Evolutionary conservation across 2,797 vertebrate genomes (phyloP), one percentile per base, ranked within the genome.

Genomic region (Clarias pachynema): DNA sequence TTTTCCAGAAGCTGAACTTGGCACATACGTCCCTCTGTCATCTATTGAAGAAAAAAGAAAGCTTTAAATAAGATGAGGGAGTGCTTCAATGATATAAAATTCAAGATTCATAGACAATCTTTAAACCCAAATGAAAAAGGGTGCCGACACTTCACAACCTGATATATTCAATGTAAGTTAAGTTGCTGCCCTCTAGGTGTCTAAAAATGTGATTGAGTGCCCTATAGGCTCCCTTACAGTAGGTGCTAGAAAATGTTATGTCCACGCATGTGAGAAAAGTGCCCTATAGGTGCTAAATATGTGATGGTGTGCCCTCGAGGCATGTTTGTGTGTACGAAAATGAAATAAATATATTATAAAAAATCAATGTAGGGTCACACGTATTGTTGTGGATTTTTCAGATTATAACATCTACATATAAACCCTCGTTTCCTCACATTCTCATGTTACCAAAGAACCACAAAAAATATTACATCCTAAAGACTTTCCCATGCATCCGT

Each of bases 1-100:
- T 97, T 97, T 86, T 99, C 98, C 87, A 99, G 95, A 93, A 99
- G 96, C 91, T 97, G 97, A 87, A 99, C 97, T 93, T 97, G 97
- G 92, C 98, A 99, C 90, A 98, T 95, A 87, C 96, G 94, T 91
- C 98, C 98, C 91, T 99, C 98, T 49, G 97, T 97, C 98, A 99
- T 99, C 98, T 99, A 93, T 70, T 66, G 78, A 3, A 4, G 4
- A 44, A 7, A 40, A 59, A 62, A 79, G 34, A 29, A 63, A 79
- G 59, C 34, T 8, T 63, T 6, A 22, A 79, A 63, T 26, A 4
- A 40, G 12, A 37, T 8, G 29, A 24, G 20, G 2, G 57, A 12
- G 40, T 31, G 18, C 53, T 26, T 53, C 44, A 18, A 75, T 3
- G 16, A 74, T 74, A 18, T 26, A 56, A 56, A 56, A 75, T 56